These are phyloP conservation scores for Scaptomyza pallida DNA, from an alignment of 1,140 invertebrate genomes.

Conservation along the genomic window DNA sequence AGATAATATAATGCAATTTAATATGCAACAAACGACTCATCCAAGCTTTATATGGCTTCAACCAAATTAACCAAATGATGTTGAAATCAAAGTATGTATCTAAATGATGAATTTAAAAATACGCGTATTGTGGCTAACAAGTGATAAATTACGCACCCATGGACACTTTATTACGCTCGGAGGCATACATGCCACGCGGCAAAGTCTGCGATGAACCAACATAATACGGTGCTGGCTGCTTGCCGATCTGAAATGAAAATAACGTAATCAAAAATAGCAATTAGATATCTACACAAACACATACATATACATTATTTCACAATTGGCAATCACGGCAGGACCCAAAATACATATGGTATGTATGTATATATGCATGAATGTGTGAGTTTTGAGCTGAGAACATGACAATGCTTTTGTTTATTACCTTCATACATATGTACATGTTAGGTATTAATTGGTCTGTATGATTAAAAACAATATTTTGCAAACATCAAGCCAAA, in stretches of 20 bases:
- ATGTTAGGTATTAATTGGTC: not conserved
- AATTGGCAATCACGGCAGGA: no score
- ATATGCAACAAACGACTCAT: not conserved
- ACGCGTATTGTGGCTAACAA: not conserved
- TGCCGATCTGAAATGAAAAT: constrained; percentile 82
- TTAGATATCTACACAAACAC: not conserved
- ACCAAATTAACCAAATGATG: not conserved
- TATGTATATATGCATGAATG: no score
- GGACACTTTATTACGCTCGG: constrained; percentile 80
- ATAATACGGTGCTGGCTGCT: constrained; percentile 85
- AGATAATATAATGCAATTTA: not conserved
- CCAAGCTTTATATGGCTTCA: no score
- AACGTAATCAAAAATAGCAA: no score
- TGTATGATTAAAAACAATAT: not conserved
- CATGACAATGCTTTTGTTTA: no score
- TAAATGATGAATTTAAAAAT: not conserved
- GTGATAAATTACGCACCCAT: constrained; percentile 68
- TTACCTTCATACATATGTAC: no score
- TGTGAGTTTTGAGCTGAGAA: no score
- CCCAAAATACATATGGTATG: no score
- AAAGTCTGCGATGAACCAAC: constrained; percentile 85
- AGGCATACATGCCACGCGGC: constrained; percentile 84
- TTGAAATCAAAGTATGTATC: not conserved
- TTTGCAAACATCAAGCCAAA: not conserved
- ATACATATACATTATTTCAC: not conserved